These are phyloP conservation scores for Rhogogaster chlorosoma DNA, from an alignment of 2,888 invertebrate species.

Conservation along the genomic window DNA sequence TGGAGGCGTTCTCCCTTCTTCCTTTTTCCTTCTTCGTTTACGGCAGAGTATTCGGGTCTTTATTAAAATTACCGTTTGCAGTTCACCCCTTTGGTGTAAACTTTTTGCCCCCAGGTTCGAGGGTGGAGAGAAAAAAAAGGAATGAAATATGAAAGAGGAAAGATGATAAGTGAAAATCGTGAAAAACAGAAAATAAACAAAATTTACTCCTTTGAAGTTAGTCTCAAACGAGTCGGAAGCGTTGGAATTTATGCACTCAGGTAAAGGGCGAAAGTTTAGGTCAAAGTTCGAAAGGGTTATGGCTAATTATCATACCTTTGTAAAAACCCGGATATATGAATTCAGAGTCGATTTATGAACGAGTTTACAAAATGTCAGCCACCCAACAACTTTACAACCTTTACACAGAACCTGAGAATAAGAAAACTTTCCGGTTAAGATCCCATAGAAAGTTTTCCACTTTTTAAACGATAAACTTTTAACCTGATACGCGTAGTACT, in stretches of 20 bases:
- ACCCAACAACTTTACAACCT: not conserved
- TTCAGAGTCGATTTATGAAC: not conserved
- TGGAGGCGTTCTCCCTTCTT: not conserved
- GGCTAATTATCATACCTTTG: not conserved
- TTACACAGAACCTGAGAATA: not conserved
- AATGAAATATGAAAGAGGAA: not conserved
- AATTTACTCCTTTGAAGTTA: not conserved
- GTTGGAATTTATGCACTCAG: not conserved
- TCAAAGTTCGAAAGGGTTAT: not conserved
- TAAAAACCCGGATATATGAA: not conserved
- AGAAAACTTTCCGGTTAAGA: slow-evolving; percentile 33
- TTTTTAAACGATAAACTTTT: slow-evolving; percentile 43
- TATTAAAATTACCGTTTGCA: slow-evolving; percentile 15
- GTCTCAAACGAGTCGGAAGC: not conserved
- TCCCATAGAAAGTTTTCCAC: slow-evolving; percentile 41
- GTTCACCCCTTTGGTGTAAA: slow-evolving; percentile 5
- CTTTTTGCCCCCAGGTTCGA: not conserved
- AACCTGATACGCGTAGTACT: slow-evolving; percentile 33
- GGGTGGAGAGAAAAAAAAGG: not conserved
- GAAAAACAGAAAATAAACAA: not conserved
- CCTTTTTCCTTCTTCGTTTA: not conserved
- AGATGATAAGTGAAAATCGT: not conserved
- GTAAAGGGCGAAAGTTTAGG: not conserved
- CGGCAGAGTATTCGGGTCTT: not conserved
- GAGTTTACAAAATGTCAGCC: not conserved